phyloP scores from a whole-genome alignment of 2,113 vertebrate species.

The Dolichallabes microphthalmus region DNA sequence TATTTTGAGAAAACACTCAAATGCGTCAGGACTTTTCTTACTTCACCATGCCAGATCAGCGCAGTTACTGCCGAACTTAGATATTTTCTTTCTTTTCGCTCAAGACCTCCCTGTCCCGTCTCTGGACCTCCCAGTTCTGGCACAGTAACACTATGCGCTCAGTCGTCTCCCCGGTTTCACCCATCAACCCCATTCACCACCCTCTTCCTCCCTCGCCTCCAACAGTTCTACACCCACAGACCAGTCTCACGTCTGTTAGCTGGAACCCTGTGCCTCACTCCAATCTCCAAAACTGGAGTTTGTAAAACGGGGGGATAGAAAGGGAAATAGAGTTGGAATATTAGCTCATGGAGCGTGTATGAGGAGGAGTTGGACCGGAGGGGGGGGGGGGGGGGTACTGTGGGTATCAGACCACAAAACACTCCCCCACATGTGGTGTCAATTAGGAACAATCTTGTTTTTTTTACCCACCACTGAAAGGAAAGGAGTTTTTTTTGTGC shows the following conservation, averaged over 20 bases:
- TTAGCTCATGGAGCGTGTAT: conserved; percentile 56
- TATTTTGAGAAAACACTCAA: conserved; percentile 7
- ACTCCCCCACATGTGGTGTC: conserved; percentile 80
- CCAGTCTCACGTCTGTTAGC: conserved; percentile 62
- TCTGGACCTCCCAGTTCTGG: conserved; percentile 71
- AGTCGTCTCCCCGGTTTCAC: conserved; percentile 60
- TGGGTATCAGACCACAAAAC: conserved; percentile 75
- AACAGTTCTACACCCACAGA: conserved; percentile 58
- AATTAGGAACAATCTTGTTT: conserved; percentile 82
- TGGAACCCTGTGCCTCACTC: conserved; percentile 67
- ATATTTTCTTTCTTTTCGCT: conserved; percentile 45
- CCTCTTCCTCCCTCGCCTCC: conserved; percentile 59
- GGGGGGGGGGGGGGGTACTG: conserved; percentile 53
- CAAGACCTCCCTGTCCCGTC: conserved; percentile 58
- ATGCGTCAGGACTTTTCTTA: conserved; percentile 5
- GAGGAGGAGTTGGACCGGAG: conserved; percentile 53
- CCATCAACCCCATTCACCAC: conserved; percentile 53
- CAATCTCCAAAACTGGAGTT: conserved; percentile 63
- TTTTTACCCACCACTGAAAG: conserved; percentile 74
- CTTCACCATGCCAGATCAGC: conserved; percentile 21
- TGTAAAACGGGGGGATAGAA: conserved; percentile 55
- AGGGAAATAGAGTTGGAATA: conserved; percentile 54
- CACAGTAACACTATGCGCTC: conserved; percentile 68
- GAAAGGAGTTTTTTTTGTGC: conserved; percentile 69
- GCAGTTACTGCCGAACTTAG: conserved; percentile 14